Percentiles rank a stretch among this genome's conserved stretches.
phyloP scores from a whole-genome alignment of 2,113 vertebrate genomes.

The Serinus canaria region DNA sequence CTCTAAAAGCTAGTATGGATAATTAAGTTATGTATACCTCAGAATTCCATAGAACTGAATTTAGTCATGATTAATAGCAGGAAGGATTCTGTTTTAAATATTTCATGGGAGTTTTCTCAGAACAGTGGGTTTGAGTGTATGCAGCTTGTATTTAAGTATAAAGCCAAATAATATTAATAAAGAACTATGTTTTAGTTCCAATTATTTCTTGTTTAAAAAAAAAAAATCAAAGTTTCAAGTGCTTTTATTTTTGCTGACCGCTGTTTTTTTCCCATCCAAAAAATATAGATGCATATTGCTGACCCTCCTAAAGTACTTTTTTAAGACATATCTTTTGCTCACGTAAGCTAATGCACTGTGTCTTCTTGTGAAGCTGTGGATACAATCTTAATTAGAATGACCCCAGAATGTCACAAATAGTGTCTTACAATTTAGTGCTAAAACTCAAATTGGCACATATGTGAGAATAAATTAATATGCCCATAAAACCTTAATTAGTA shows the following conservation, averaged over 20 bases:
- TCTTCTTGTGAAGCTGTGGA: background rate
- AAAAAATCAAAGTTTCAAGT: background rate
- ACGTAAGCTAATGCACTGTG: background rate
- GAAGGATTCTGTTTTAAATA: background rate
- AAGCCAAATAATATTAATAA: background rate
- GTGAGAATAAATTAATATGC: constrained; percentile 28
- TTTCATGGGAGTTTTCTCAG: background rate
- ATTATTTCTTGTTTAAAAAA: background rate
- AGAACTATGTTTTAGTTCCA: background rate
- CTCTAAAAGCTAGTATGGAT: background rate
- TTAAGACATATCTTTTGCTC: background rate
- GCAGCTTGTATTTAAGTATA: background rate
- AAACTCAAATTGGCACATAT: constrained; percentile 66
- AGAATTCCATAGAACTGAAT: background rate
- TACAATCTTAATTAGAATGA: constrained; percentile 66
- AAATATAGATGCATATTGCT: background rate
- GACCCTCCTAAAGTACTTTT: background rate
- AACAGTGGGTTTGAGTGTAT: background rate
- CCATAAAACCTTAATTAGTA: constrained; percentile 31
- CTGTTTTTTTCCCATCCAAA: background rate
- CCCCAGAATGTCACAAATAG: constrained; percentile 48
- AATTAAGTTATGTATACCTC: background rate
- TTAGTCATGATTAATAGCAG: background rate
- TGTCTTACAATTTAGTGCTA: constrained; percentile 65
- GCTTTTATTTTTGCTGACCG: background rate